Conservation (phyloP, 2,113 vertebrate species). For the Acrocephalus arundinaceus region DNA sequence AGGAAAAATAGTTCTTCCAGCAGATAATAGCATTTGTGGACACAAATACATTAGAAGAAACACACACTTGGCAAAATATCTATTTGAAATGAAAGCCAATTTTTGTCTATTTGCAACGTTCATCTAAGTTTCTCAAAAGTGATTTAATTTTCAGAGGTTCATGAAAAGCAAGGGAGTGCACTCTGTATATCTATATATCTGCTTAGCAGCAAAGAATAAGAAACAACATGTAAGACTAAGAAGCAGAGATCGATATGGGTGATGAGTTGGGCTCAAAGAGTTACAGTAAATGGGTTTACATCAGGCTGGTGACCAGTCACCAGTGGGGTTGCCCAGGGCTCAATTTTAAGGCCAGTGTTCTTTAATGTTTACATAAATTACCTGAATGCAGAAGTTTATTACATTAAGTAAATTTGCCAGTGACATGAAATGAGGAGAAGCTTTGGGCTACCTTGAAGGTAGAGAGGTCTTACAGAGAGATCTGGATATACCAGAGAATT, state of each 20-base stretch:
- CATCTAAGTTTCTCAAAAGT: neutral
- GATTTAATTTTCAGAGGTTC: neutral
- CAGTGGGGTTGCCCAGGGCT: neutral
- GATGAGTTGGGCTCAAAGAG: neutral
- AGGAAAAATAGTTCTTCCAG: neutral
- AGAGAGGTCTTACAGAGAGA: neutral
- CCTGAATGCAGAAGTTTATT: neutral
- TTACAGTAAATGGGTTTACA: neutral
- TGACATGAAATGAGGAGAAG: neutral
- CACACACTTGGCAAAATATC: neutral
- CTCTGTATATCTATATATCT: neutral
- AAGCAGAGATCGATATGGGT: neutral
- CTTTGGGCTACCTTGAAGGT: neutral
- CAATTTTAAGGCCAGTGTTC: neutral
- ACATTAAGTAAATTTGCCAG: neutral
- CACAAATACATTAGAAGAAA: neutral
- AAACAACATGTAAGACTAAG: neutral
- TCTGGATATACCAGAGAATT: neutral
- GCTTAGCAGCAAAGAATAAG: neutral
- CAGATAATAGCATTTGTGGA: neutral
- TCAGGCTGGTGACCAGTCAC: neutral
- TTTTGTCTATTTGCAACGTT: neutral
- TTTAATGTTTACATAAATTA: neutral
- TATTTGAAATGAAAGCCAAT: neutral
- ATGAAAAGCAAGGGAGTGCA: neutral